Evolutionary conservation across 1,140 invertebrate genomes (phyloP).

Genomic region (Panulirus ornatus): DNA sequence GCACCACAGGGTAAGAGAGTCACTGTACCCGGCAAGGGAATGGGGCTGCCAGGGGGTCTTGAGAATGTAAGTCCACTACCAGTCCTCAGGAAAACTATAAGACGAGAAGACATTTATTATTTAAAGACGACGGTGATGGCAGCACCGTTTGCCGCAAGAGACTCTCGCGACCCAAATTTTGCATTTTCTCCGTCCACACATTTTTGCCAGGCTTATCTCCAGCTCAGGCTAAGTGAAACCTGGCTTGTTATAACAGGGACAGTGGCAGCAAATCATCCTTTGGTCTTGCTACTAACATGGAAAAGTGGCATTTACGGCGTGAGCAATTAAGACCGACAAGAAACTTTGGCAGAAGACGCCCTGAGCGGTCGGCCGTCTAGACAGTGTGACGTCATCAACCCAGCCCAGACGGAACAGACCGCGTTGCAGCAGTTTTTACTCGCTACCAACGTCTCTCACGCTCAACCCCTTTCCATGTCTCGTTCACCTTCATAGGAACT

Average conservation of each 20-base stretch:
- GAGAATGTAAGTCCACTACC: neutral
- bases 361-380: constrained; percentile 55
- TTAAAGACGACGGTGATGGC: constrained; percentile 49
- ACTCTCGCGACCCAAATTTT: constrained; percentile 60
- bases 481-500: neutral
- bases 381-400: constrained; percentile 69
- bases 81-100: constrained; percentile 10
- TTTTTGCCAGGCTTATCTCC: neutral
- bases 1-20: neutral
- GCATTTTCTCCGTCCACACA: neutral
- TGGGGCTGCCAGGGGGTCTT: neutral
- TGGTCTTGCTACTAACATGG: neutral
- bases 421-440: constrained; percentile 61
- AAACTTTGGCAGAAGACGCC: constrained; percentile 63
- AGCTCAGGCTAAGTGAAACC: constrained; percentile 14
- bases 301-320: constrained; percentile 12
- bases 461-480: neutral
- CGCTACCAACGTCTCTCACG: neutral
- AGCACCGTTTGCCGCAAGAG: constrained; percentile 63
- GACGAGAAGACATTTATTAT: constrained; percentile 59
- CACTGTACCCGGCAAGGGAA: neutral
- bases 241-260: neutral
- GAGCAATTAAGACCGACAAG: constrained; percentile 52
- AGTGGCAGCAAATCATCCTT: neutral
- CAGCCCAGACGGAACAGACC: constrained; percentile 56